Evolutionary conservation across 2,113 vertebrate species (phyloP).

Genomic region (Psilopogon haemacephalus): DNA sequence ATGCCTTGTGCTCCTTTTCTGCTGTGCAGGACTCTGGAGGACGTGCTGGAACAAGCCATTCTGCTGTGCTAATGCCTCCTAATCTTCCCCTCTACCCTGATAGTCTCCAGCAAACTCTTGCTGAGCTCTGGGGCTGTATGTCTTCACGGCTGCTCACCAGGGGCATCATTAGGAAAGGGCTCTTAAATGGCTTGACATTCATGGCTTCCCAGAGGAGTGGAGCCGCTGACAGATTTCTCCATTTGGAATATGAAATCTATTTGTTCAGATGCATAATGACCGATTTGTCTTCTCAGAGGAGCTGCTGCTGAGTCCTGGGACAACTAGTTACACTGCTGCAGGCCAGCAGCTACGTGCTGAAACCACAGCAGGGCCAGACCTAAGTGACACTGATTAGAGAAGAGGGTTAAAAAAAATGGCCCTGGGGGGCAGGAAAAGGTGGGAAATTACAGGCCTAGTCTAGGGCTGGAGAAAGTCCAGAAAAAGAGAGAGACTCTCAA

Average conservation of each 20-base stretch:
- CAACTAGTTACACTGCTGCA: neutral
- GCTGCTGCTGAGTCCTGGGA: conserved; percentile 51
- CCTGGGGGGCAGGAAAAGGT: neutral
- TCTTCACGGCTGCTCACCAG: conserved; percentile 51
- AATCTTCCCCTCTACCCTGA: conserved; percentile 49
- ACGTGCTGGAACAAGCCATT: conserved; percentile 26
- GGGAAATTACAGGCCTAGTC: neutral
- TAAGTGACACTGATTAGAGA: neutral
- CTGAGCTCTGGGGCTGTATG: conserved; percentile 39
- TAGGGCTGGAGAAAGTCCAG: neutral
- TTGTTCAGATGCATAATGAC: conserved; percentile 72
- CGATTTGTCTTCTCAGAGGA: conserved; percentile 59
- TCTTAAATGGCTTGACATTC: conserved; percentile 70
- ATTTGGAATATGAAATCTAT: conserved; percentile 70
- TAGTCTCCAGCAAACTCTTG: conserved; percentile 34
- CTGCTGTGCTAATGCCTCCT: conserved; percentile 55
- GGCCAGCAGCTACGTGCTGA: neutral
- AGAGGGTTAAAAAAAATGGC: neutral
- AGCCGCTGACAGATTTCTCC: conserved; percentile 65
- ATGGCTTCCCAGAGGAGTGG: conserved; percentile 59
- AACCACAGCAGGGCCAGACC: neutral
- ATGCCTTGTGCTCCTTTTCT: conserved; percentile 38
- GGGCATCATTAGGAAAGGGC: conserved; percentile 66
- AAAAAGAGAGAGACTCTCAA: neutral
- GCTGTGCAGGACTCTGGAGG: conserved; percentile 27